Base-by-base conservation (phyloP, 2,113 vertebrate genomes). In the Triplophysa tibetana region DNA sequence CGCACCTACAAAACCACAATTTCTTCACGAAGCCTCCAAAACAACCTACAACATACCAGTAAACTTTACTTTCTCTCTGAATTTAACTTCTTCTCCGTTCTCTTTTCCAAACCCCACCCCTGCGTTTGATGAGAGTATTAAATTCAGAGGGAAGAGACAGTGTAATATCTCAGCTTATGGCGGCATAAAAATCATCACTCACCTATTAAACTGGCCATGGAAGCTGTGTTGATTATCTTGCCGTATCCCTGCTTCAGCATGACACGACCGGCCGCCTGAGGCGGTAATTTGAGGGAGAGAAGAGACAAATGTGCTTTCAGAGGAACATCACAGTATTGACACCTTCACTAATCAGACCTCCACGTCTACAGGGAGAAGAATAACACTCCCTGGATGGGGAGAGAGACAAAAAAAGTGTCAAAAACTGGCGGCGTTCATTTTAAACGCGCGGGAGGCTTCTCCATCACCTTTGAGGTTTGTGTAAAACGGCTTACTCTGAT, bases 141-240 rank as follows among this genome's bases (percentile, higher is more conserved):
- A 83, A 88, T 91, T 83, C 82, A 80, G 85, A 87, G 85, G 81
- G 75, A 86, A 80, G 78, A 65, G 38, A 80, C 74, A 13, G 82
- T 75, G 70, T 78, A 81, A 70, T 77, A 75, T 60, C 75, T 68
- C 54, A 79, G 63, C 66, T 38, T 61, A 65, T 41, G 29, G 67
- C 24, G 13, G 80, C 86, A 87, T 80, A 85, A 77, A 82, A 89
- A 90, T 95, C 94, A 95, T 95, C 93, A 94, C 95, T 97, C 93
- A 96, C 95, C 96, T 94, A 96, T 97, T 93, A 97, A 94, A 95
- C 94, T 94, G 93, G 95, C 95, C 94, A 95, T 95, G 93, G 95
- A 96, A 90, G 96, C 95, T 81, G 91, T 95, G 94, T 96, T 98
- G 95, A 98, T 98, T 93, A 97, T 97, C 94, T 96, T 95, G 89